Evolutionary conservation across 2,888 invertebrate genomes (phyloP).

Genomic region (Polydrusus tereticollis): DNA sequence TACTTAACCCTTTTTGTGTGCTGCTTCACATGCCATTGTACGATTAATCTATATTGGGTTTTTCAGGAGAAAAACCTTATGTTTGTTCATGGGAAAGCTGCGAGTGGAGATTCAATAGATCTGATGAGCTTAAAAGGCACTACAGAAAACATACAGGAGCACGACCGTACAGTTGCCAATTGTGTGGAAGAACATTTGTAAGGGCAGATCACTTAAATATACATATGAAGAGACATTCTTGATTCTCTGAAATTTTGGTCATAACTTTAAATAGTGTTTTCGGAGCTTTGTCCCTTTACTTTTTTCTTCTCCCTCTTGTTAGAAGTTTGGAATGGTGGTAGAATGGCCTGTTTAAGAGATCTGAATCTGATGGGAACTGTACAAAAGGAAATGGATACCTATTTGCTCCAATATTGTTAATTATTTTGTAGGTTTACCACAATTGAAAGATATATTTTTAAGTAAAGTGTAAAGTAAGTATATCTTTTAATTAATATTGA

Average conservation of each 20-base stretch:
- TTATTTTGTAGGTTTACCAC: background rate
- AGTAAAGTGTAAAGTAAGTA: background rate
- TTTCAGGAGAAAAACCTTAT: slow-evolving; percentile 94
- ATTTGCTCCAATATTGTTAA: slow-evolving; percentile 14
- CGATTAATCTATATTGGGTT: no score
- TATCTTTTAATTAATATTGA: slow-evolving; percentile 5
- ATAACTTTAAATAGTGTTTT: slow-evolving; percentile 27
- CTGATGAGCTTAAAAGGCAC: slow-evolving; percentile 94
- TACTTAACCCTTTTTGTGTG: no score
- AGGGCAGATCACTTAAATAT: slow-evolving; percentile 94
- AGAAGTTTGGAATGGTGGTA: slow-evolving; percentile 20
- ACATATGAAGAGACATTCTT: slow-evolving; percentile 90
- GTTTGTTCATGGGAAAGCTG: slow-evolving; percentile 97
- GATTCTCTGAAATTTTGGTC: slow-evolving; percentile 32
- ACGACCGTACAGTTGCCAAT: slow-evolving; percentile 73
- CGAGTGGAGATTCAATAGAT: slow-evolving; percentile 95
- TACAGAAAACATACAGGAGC: slow-evolving; percentile 92
- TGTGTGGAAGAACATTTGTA: slow-evolving; percentile 93
- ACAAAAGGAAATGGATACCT: slow-evolving; percentile 3
- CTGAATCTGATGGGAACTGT: background rate
- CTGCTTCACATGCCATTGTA: no score
- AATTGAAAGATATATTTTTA: background rate
- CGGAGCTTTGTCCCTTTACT: slow-evolving; percentile 32
- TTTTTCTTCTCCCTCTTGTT: slow-evolving; percentile 20
- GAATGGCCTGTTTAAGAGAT: background rate